Evolutionary conservation across 1,140 invertebrate genomes (phyloP).

Genomic region (Anastrepha obliqua): DNA sequence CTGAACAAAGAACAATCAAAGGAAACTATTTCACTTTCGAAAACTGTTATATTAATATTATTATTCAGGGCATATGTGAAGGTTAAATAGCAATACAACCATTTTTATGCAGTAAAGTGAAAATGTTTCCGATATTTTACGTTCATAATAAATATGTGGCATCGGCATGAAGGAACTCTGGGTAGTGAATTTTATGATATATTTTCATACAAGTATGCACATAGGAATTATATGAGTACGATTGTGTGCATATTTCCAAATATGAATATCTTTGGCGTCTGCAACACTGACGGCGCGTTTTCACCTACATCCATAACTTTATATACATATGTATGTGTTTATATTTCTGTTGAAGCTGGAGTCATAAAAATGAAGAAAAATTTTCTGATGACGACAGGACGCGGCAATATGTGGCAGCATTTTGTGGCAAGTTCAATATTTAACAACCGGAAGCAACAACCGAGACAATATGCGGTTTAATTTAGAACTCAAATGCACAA

Average conservation of each 20-base stretch:
- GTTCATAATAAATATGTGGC: background rate
- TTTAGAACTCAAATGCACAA: slow-evolving; percentile 46
- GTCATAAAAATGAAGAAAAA: background rate
- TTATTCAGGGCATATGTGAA: too few relatives aligned
- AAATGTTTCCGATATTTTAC: background rate
- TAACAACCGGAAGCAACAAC: slow-evolving; percentile 53
- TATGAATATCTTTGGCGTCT: background rate
- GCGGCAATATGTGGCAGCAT: background rate
- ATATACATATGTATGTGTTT: background rate
- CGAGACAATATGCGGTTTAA: slow-evolving; percentile 54
- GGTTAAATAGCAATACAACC: too few relatives aligned
- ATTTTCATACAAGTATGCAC: too few relatives aligned
- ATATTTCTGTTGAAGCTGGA: background rate
- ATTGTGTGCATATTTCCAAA: too few relatives aligned
- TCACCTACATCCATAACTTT: background rate
- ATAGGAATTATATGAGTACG: too few relatives aligned
- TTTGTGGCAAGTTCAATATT: slow-evolving; percentile 53
- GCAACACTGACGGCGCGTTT: background rate
- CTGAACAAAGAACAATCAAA: too few relatives aligned
- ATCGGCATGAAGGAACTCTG: too few relatives aligned
- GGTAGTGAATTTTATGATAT: too few relatives aligned
- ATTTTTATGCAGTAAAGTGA: too few relatives aligned
- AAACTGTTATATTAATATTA: too few relatives aligned
- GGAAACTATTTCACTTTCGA: too few relatives aligned
- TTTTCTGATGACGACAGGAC: background rate